Evolutionary conservation across 1,140 invertebrate genomes (phyloP).

Genomic region (Procambarus clarkii): DNA sequence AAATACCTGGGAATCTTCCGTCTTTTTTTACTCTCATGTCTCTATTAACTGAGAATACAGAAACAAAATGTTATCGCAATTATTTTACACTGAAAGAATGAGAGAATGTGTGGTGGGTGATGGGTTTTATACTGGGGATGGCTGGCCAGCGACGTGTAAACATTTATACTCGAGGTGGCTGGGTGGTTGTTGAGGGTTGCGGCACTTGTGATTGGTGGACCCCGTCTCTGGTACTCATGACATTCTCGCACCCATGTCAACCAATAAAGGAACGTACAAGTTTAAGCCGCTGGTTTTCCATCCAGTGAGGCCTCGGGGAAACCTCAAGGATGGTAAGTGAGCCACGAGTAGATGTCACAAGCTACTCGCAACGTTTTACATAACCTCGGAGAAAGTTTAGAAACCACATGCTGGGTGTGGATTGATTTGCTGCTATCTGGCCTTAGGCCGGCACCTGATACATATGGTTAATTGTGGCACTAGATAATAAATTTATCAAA

Average conservation of each 20-base stretch:
- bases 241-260: background rate
- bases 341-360: background rate
- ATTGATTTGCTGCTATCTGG: too few species aligned
- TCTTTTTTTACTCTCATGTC: too few species aligned
- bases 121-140: background rate
- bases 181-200: background rate
- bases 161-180: background rate
- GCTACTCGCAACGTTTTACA: too few species aligned
- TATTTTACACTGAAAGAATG: too few species aligned
- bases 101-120: too few species aligned
- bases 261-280: slow-evolving; percentile 22
- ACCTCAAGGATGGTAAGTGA: slow-evolving; percentile 53
- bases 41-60: too few species aligned
- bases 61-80: too few species aligned
- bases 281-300: slow-evolving; percentile 46
- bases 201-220: background rate
- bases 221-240: background rate
- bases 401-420: too few species aligned
- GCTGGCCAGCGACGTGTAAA: background rate
- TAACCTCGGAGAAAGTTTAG: too few species aligned
- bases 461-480: too few species aligned
- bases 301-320: slow-evolving; percentile 39
- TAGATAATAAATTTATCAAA: background rate
- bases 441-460: too few species aligned
- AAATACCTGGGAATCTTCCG: too few species aligned